phyloP scores from a whole-genome alignment of 2,797 vertebrate species.

The Erithacus rubecula region DNA sequence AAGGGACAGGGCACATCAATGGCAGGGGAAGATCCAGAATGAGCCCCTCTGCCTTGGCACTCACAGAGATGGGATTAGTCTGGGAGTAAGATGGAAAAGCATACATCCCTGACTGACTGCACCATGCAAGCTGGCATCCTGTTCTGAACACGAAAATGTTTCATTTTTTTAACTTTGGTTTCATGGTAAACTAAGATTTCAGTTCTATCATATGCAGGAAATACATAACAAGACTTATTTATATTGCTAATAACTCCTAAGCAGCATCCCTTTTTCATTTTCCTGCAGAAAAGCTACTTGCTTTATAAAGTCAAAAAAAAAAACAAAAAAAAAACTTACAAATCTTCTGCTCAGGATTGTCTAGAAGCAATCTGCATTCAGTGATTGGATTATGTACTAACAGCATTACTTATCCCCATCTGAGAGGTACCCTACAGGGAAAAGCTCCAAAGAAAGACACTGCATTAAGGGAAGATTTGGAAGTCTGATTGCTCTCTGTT shows the following conservation, averaged over 20 bases:
- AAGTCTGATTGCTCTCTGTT: conserved; percentile 63
- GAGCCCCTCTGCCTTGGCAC: neutral
- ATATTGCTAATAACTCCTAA: neutral
- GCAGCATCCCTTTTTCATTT: neutral
- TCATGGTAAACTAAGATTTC: neutral
- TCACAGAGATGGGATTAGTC: neutral
- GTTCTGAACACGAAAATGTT: neutral
- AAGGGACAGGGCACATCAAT: neutral
- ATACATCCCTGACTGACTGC: neutral
- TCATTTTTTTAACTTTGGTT: neutral
- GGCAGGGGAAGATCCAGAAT: neutral
- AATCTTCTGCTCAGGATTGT: neutral
- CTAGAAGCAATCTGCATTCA: conserved; percentile 59
- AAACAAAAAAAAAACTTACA: neutral
- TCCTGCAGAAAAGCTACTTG: neutral
- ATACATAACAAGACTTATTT: neutral
- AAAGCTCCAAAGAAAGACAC: conserved; percentile 57
- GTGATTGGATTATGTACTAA: conserved; percentile 64
- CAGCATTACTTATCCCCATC: conserved; percentile 63
- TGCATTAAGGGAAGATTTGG: conserved; percentile 61
- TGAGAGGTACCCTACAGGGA: conserved; percentile 63
- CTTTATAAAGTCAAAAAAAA: neutral
- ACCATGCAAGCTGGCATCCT: neutral
- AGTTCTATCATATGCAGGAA: neutral
- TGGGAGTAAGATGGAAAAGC: neutral